Conservation (phyloP, 2,797 vertebrate genomes). For the Semotilus atromaculatus region DNA sequence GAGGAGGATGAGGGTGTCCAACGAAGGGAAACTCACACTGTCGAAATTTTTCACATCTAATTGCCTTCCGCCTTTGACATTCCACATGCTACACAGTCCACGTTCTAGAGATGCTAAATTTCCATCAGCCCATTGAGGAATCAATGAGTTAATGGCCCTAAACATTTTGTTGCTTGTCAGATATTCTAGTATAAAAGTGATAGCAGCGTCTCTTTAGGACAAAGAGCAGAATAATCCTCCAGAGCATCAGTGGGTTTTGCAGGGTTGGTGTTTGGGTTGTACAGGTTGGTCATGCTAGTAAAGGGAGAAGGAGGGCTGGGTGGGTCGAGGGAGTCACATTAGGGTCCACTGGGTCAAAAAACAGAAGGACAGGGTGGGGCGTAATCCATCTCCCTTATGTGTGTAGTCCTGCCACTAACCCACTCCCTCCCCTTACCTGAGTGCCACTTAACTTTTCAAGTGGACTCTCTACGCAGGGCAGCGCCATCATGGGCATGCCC, state of each 20-base stretch:
- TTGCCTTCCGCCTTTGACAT: neutral
- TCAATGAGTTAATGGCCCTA: neutral
- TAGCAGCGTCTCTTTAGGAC: slow-evolving; percentile 18
- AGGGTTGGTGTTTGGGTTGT: slow-evolving; percentile 43
- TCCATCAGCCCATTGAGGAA: slow-evolving; percentile 1
- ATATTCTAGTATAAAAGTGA: slow-evolving; percentile 4
- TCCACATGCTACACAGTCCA: slow-evolving; percentile 27
- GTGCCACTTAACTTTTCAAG: slow-evolving; percentile 93
- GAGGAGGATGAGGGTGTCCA: slow-evolving; percentile 42
- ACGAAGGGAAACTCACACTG: slow-evolving; percentile 35
- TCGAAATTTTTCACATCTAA: neutral
- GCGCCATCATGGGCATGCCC: slow-evolving; percentile 77
- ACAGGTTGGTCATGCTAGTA: slow-evolving; percentile 47
- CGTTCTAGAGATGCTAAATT: neutral
- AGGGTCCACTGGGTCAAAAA: slow-evolving; percentile 54
- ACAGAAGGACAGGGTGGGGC: slow-evolving; percentile 41
- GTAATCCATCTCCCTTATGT: slow-evolving; percentile 50
- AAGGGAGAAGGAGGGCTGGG: slow-evolving; percentile 46
- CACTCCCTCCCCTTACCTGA: slow-evolving; percentile 86
- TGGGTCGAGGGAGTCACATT: slow-evolving; percentile 42
- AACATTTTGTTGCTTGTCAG: neutral
- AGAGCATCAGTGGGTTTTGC: slow-evolving; percentile 27
- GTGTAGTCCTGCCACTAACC: slow-evolving; percentile 54
- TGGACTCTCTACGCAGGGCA: slow-evolving; percentile 87
- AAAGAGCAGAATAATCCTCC: slow-evolving; percentile 36